These are phyloP conservation scores for Adela reaumurella DNA, from an alignment of 2,888 invertebrate genomes.

Conservation along the genomic window DNA sequence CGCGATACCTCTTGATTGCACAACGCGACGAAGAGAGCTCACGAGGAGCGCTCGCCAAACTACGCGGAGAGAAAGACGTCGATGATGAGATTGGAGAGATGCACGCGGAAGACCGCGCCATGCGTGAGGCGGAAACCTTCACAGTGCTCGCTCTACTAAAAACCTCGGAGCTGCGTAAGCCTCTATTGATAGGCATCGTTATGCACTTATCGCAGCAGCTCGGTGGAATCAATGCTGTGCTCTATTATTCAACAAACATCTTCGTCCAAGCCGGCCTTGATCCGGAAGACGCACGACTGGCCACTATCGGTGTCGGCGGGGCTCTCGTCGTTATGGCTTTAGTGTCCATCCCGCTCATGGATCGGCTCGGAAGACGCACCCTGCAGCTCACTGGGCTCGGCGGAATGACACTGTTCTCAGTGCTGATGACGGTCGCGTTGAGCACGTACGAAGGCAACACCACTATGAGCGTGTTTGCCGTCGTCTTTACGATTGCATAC, in stretches of 20 bases:
- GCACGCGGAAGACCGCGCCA: constrained; percentile 43
- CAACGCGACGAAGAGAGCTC: constrained; percentile 37
- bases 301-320: constrained; percentile 68
- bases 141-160: constrained; percentile 33
- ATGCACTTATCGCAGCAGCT: constrained; percentile 51
- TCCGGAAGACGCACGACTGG: constrained; percentile 57
- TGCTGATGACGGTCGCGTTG: constrained; percentile 62
- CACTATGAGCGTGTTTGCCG: constrained; percentile 46
- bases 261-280: constrained; percentile 62
- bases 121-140: constrained; percentile 38
- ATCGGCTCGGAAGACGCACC: constrained; percentile 65
- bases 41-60: constrained; percentile 27
- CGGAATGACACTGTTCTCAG: constrained; percentile 69
- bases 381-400: constrained; percentile 67
- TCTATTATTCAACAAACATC: constrained; percentile 68
- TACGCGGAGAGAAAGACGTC: constrained; percentile 36
- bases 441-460: constrained; percentile 35
- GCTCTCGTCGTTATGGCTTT: constrained; percentile 71
- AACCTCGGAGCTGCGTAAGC: constrained; percentile 30
- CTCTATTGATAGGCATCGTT: constrained; percentile 44
- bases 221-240: constrained; percentile 56
- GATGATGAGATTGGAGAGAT: constrained; percentile 48
- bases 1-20: constrained; percentile 38
- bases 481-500: constrained; percentile 45
- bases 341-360: constrained; percentile 74